phyloP scores from a whole-genome alignment of 2,113 vertebrate species.

The Chitala chitala region DNA sequence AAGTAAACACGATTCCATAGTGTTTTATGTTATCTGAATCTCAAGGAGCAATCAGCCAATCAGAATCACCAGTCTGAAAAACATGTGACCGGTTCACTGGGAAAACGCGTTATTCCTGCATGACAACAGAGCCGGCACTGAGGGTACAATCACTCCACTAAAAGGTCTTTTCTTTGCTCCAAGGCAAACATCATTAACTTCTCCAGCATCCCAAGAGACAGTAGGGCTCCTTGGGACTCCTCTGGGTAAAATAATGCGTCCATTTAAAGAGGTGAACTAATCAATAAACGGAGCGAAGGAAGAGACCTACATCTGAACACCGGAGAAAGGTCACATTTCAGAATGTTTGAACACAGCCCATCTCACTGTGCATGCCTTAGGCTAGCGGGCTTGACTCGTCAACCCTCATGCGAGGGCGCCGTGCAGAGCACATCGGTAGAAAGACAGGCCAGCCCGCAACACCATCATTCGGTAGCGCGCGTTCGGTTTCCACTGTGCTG shows the following conservation, averaged over 20 bases:
- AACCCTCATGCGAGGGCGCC: background rate
- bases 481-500: too few species aligned
- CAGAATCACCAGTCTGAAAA: constrained; percentile 25
- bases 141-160: background rate
- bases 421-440: background rate
- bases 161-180: background rate
- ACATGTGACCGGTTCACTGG: constrained; percentile 32
- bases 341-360: background rate
- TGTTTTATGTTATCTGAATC: too few species aligned
- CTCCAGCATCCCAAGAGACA: background rate
- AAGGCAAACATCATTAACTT: background rate
- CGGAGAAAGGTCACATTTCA: background rate
- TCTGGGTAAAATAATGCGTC: background rate
- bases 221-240: too few species aligned
- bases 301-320: background rate
- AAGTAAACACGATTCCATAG: too few species aligned
- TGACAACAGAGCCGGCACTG: background rate
- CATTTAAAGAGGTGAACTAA: background rate
- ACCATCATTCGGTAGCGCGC: background rate
- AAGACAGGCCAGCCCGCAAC: background rate
- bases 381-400: background rate
- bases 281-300: background rate
- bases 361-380: background rate
- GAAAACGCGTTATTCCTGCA: background rate
- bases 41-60: background rate